phyloP scores from a whole-genome alignment of 2,888 invertebrate genomes.

The Leucoma salicis region DNA sequence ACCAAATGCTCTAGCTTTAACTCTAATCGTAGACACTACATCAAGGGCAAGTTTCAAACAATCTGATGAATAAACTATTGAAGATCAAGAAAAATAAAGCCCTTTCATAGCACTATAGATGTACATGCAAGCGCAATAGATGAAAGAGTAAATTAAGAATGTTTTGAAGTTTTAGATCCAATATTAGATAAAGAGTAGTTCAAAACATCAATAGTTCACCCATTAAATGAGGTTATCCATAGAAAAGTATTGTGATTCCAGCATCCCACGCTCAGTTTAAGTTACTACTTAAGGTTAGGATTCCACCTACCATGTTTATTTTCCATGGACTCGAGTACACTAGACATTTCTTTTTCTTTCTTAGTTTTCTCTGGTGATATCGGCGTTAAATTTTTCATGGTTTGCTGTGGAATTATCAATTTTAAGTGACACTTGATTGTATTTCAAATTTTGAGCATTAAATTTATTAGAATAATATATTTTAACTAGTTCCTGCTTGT shows the following conservation, averaged over 20 bases:
- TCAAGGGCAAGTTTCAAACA: conserved; percentile 49
- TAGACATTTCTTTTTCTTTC: conserved; percentile 86
- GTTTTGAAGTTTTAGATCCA: conserved; percentile 62
- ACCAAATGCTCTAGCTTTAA: conserved; percentile 68
- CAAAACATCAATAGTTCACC: conserved; percentile 83
- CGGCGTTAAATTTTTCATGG: conserved; percentile 83
- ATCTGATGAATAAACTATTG: conserved; percentile 88
- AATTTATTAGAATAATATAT: neutral
- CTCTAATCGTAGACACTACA: conserved; percentile 31
- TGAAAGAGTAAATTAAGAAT: conserved; percentile 82
- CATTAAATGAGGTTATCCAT: conserved; percentile 42
- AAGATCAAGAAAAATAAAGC: conserved; percentile 64
- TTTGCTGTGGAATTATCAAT: conserved; percentile 63
- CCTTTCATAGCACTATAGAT: conserved; percentile 66
- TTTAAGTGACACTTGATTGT: neutral
- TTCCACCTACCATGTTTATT: conserved; percentile 89
- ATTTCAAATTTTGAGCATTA: too few species aligned
- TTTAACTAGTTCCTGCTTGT: too few species aligned
- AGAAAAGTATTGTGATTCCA: conserved; percentile 8
- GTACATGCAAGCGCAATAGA: conserved; percentile 71
- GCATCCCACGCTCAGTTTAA: conserved; percentile 12
- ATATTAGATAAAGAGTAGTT: conserved; percentile 43
- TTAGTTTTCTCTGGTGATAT: conserved; percentile 84
- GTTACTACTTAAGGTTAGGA: conserved; percentile 9
- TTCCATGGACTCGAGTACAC: conserved; percentile 90